phyloP scores from a whole-genome alignment of 2,113 vertebrate genomes.

The Choloepus hoffmanni region DNA sequence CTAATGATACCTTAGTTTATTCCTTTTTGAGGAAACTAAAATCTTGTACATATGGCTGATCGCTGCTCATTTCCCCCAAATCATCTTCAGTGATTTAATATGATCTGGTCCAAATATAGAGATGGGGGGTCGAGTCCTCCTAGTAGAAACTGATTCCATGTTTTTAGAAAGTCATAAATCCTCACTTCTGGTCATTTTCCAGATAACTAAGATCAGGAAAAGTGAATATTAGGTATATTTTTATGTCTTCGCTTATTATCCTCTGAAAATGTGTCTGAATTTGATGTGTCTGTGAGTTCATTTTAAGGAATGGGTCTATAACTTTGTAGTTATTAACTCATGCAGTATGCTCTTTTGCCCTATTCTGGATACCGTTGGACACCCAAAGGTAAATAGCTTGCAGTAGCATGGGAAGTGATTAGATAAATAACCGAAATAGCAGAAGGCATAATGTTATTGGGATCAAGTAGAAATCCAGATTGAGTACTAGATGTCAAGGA shows the following conservation, averaged over 20 bases:
- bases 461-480: neutral
- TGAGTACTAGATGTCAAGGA: neutral
- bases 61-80: neutral
- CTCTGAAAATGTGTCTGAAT: neutral
- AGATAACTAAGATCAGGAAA: neutral
- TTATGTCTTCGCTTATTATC: neutral
- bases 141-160: neutral
- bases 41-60: neutral
- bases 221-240: neutral
- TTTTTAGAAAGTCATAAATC: constrained; percentile 53
- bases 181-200: constrained; percentile 32
- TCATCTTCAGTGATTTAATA: constrained; percentile 53
- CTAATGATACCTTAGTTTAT: neutral
- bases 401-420: neutral
- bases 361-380: neutral
- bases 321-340: neutral
- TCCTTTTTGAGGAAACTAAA: neutral
- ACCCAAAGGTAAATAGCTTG: neutral
- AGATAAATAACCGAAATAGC: neutral
- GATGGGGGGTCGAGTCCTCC: neutral
- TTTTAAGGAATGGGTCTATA: neutral
- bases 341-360: neutral
- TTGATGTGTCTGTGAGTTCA: neutral
- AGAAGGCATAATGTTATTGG: neutral
- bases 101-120: neutral